Conservation (phyloP, 2,888 invertebrate genomes). For the Chaitophorus viminalis region DNA sequence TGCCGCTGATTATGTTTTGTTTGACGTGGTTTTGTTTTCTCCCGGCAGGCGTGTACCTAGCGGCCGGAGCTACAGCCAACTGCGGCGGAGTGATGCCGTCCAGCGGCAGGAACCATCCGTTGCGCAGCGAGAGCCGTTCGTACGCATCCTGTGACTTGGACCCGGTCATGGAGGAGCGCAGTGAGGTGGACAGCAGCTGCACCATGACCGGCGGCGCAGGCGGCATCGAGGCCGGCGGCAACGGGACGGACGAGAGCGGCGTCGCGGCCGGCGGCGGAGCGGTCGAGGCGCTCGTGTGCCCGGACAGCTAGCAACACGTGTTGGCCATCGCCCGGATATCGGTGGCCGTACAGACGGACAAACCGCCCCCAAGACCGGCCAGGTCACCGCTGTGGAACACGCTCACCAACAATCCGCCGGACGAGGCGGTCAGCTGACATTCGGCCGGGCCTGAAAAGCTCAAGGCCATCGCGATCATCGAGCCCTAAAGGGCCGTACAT, state of each 20-base stretch:
- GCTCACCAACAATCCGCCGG: slow-evolving; percentile 72
- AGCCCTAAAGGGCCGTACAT: too few relatives aligned
- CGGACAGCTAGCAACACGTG: slow-evolving; percentile 62
- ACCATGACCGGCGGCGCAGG: slow-evolving; percentile 64
- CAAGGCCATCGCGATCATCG: slow-evolving; percentile 59
- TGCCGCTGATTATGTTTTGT: too few relatives aligned
- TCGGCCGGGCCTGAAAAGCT: slow-evolving; percentile 9
- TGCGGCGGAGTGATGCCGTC: slow-evolving; percentile 64
- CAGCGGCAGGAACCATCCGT: slow-evolving; percentile 69
- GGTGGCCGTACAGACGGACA: slow-evolving; percentile 63
- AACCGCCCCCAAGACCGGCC: slow-evolving; percentile 63
- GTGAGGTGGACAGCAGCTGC: slow-evolving; percentile 70
- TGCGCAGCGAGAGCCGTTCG: slow-evolving; percentile 76
- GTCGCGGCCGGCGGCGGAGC: slow-evolving; percentile 25
- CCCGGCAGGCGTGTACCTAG: slow-evolving; percentile 64
- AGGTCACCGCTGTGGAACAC: slow-evolving; percentile 81
- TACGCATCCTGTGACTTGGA: slow-evolving; percentile 83
- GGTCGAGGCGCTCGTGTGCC: slow-evolving; percentile 62
- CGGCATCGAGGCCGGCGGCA: slow-evolving; percentile 39
- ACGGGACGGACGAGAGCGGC: slow-evolving; percentile 51
- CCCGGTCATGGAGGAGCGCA: slow-evolving; percentile 85
- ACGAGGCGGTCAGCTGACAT: slow-evolving; percentile 63
- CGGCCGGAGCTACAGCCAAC: slow-evolving; percentile 63
- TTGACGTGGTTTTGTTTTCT: neutral
- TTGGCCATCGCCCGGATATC: slow-evolving; percentile 60